Percentiles rank a stretch among this genome's conserved stretches.
These are phyloP conservation scores for Shinisaurus crocodilurus DNA, from an alignment of 2,113 vertebrate genomes.

Conservation along the genomic window DNA sequence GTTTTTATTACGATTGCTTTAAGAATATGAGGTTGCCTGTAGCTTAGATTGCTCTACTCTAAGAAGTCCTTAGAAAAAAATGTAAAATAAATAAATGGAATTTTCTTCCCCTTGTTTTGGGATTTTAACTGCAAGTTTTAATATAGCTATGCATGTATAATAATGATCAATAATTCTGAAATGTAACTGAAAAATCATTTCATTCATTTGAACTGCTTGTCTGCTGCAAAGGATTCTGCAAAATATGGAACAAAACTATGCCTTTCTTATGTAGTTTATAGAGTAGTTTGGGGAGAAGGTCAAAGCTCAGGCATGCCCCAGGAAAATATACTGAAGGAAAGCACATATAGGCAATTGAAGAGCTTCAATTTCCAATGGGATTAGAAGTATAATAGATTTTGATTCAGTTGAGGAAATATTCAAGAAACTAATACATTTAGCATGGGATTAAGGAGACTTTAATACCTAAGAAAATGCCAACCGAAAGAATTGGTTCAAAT, in stretches of 20 bases:
- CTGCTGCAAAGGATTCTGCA: background rate
- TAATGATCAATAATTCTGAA: conserved; percentile 12
- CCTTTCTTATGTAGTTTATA: background rate
- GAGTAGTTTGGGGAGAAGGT: background rate
- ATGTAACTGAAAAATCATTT: background rate
- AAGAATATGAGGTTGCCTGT: conserved; percentile 8
- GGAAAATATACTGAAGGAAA: background rate
- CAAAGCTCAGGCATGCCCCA: rapidly evolving
- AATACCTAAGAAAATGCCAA: background rate
- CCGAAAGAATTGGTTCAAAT: background rate
- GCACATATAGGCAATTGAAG: background rate
- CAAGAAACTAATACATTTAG: background rate
- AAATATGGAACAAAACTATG: background rate
- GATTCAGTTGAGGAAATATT: background rate
- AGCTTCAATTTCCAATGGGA: background rate
- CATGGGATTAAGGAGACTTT: background rate
- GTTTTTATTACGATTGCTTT: conserved; percentile 26
- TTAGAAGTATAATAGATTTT: background rate
- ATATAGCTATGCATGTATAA: background rate
- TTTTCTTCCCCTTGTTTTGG: background rate
- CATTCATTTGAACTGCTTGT: background rate
- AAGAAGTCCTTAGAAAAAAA: conserved; percentile 31
- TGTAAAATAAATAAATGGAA: conserved; percentile 9
- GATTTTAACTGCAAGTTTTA: background rate
- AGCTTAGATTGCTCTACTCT: conserved; percentile 18